Percentiles rank a stretch among this genome's conserved stretches.
Evolutionary conservation across 1,140 invertebrate genomes (phyloP).

Genomic region (Drosophila guanche): DNA sequence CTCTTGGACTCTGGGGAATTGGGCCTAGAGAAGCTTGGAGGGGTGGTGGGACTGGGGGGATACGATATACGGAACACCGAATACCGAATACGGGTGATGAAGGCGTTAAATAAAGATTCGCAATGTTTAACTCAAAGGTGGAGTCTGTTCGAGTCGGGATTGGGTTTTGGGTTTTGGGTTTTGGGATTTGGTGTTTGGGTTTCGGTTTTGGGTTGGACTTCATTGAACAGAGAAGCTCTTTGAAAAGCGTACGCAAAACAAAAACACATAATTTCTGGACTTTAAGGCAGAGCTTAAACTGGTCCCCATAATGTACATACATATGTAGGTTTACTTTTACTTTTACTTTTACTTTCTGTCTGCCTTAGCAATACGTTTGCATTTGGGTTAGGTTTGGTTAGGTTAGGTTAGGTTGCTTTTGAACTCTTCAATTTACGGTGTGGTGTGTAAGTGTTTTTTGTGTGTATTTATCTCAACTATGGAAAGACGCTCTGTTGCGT

Average conservation of each 20-base stretch:
- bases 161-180: conserved; percentile 3
- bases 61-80: conserved; percentile 16
- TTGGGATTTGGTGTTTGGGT: not conserved
- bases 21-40: too few relatives aligned
- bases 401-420: conserved; percentile 28
- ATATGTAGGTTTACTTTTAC: conserved; percentile 13
- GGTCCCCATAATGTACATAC: conserved; percentile 67
- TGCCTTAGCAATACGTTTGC: conserved; percentile 22
- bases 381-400: conserved; percentile 21
- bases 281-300: conserved; percentile 74
- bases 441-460: not conserved
- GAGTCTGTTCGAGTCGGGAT: conserved; percentile 37
- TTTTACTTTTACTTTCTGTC: conserved; percentile 50
- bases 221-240: conserved; percentile 39
- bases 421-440: conserved; percentile 25
- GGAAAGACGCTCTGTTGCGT: conserved; percentile 13
- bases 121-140: conserved; percentile 18
- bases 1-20: too few relatives aligned
- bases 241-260: conserved; percentile 46
- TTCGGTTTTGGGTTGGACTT: conserved; percentile 8
- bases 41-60: not conserved
- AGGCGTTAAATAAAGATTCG: conserved; percentile 22
- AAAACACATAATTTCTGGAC: conserved; percentile 32
- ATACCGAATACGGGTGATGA: conserved; percentile 23
- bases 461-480: too few relatives aligned